Conservation (phyloP, 2,113 vertebrate genomes). For the Anguilla japonica region DNA sequence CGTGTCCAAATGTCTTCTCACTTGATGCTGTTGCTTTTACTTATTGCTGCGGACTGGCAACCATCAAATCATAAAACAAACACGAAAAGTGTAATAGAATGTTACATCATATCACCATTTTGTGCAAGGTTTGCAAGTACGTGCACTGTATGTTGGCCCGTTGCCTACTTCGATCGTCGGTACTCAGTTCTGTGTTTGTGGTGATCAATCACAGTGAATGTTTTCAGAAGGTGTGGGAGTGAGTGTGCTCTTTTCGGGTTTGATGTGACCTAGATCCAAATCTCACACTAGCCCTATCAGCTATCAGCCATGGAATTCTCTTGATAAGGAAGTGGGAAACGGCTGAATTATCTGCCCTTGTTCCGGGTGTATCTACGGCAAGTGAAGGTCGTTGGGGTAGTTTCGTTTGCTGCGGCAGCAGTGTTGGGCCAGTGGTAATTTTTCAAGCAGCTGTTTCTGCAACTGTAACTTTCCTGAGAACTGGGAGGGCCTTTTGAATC, state of each 20-base stretch:
- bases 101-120: background rate
- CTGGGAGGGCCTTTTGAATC: background rate
- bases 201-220: background rate
- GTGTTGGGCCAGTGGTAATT: background rate
- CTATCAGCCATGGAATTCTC: background rate
- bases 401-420: background rate
- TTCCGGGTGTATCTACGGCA: background rate
- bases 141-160: background rate
- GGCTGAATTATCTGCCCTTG: background rate
- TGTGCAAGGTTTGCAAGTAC: background rate
- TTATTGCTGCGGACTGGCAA: too few relatives aligned
- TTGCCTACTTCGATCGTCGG: background rate
- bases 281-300: slow-evolving; percentile 24
- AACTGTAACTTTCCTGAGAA: background rate
- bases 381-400: background rate
- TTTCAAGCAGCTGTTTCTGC: background rate
- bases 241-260: background rate
- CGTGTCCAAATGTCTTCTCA: too few relatives aligned
- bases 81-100: background rate
- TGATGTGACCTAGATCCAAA: slow-evolving; percentile 20
- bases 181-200: background rate
- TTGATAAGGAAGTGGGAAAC: slow-evolving; percentile 33
- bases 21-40: too few relatives aligned
- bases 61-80: background rate
- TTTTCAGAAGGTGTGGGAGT: background rate